phyloP scores from a whole-genome alignment of 2,113 vertebrate genomes.

The Anoplopoma fimbria region DNA sequence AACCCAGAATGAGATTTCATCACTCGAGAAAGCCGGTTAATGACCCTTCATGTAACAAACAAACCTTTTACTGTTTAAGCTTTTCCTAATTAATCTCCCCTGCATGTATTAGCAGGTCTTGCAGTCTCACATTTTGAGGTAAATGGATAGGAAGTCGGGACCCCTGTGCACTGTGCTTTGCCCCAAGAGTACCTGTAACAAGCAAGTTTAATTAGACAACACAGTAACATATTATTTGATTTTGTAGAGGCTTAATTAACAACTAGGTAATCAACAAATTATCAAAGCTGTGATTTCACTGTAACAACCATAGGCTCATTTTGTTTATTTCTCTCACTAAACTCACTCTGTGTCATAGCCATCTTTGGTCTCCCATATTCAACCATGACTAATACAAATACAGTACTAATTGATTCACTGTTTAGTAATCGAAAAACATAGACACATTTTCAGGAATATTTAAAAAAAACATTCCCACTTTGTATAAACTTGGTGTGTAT shows the following conservation, averaged over 20 bases:
- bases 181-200: neutral
- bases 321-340: neutral
- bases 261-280: neutral
- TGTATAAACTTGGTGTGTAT: neutral
- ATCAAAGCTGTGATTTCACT: neutral
- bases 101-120: conserved; percentile 5
- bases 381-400: conserved; percentile 2
- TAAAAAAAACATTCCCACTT: neutral
- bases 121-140: neutral
- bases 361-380: neutral
- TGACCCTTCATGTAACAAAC: conserved; percentile 34
- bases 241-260: neutral
- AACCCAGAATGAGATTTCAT: conserved; percentile 22
- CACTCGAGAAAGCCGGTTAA: conserved; percentile 14
- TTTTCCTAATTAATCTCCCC: conserved; percentile 28
- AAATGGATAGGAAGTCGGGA: neutral
- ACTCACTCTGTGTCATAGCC: neutral
- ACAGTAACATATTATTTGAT: neutral
- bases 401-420: neutral
- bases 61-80: conserved; percentile 8
- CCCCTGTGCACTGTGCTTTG: neutral
- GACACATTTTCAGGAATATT: neutral
- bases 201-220: neutral
- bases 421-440: neutral
- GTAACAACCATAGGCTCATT: neutral